Percentiles rank a stretch among this genome's conserved stretches.
Conservation (phyloP, 2,113 vertebrate genomes). For the Hippopotamus amphibius region DNA sequence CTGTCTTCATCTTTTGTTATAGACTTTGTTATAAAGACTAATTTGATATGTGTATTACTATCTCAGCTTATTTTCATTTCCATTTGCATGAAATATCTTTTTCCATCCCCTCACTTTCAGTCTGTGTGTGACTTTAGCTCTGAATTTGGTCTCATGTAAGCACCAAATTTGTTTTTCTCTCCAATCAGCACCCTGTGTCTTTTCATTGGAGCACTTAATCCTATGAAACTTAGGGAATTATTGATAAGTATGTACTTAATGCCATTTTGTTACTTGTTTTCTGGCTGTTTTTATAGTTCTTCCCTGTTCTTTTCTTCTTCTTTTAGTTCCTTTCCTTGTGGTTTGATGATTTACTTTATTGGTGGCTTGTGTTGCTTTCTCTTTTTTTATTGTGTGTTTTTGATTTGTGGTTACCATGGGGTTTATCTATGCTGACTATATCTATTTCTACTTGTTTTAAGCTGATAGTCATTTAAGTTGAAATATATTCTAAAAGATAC, state of each 20-base stretch:
- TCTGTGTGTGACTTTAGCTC: not conserved
- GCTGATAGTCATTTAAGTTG: not conserved
- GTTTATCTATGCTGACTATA: not conserved
- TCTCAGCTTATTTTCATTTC: not conserved
- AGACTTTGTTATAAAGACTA: not conserved
- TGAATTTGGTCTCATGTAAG: not conserved
- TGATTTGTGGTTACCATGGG: not conserved
- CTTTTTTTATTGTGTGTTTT: not conserved
- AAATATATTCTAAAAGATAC: not conserved
- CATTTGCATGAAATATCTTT: not conserved
- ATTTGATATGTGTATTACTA: too few relatives aligned
- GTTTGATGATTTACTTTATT: not conserved
- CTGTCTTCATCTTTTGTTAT: not conserved
- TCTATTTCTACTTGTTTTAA: not conserved
- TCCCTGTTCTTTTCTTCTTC: not conserved
- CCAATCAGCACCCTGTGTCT: not conserved
- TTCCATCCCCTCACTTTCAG: not conserved
- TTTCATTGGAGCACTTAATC: not conserved
- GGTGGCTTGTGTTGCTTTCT: not conserved
- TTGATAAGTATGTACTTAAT: not conserved
- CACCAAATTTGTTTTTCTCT: not conserved
- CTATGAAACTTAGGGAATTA: not conserved
- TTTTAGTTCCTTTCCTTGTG: not conserved
- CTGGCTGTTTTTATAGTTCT: not conserved
- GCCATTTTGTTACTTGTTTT: not conserved